Evolutionary conservation across 1,140 invertebrate genomes (phyloP), one percentile per base, ranked within the genome.

Genomic region (Sipha flava): DNA sequence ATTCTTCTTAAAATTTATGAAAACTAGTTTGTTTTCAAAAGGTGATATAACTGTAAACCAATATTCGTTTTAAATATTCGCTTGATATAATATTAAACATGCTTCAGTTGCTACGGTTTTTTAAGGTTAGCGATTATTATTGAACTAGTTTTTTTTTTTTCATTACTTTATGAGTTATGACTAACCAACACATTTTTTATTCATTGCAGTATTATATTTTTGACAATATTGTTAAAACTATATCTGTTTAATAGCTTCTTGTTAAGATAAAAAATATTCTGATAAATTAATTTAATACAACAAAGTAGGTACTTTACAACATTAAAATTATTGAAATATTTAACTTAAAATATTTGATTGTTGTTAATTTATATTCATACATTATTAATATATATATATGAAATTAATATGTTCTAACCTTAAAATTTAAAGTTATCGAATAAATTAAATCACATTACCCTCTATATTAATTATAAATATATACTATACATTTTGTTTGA

Each of bases 231-330:
- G 23, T 47, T 66, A 2, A 47, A 45, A 10, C 5, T 29, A 40
- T 40, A 4, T 16, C 29, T 66, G 34, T 40, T 66, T 66, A 40
- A 66, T 26, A 23, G 40, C 5, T 43, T 23, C 37, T 43, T 6
- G 40, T 66, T 66, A 66, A 66, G 64, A 66, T 66, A 43, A 66
- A 23, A 66, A 43, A 26, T 43, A 66, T 66, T 16, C 64, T 66
- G 37, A 23, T 66, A 66, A 43, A 66, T 43, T 12, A 2, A 43
- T 66, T 66, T 23, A 16, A 23, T 66, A 64, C 3, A 43, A 66
- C 31, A 6, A 40, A 64, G 59, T n/a, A n/a, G n/a, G n/a, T 64
- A 62, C 18, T n/a, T 26, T 10, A 3, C n/a, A 64, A 18, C 10
- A 34, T 34, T 2, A 64, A 64, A n/a, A n/a, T n/a, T n/a, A n/a